Evolutionary conservation across 2,888 invertebrate species (phyloP).

Genomic region (Girardia tigrina): DNA sequence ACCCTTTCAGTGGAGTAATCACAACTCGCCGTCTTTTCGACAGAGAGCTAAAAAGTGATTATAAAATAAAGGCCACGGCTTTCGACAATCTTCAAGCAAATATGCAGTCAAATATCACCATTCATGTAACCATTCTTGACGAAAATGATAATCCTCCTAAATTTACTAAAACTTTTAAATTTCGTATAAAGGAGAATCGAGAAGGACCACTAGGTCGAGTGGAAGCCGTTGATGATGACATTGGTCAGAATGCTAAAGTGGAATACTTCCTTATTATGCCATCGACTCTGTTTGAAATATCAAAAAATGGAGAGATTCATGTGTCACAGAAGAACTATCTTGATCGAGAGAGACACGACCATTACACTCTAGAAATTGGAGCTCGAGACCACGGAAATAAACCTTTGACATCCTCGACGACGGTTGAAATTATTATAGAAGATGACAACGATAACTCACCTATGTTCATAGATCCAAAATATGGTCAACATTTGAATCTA

Average conservation of each 20-base stretch:
- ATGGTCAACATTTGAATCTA: conserved; percentile 21
- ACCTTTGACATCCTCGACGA: neutral
- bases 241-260: conserved; percentile 19
- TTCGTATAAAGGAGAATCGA: conserved; percentile 25
- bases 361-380: conserved; percentile 14
- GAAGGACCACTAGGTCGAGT: neutral
- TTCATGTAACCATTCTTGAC: conserved; percentile 16
- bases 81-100: neutral
- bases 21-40: conserved; percentile 15
- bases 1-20: conserved; percentile 21
- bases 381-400: conserved; percentile 21
- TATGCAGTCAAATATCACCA: conserved; percentile 26
- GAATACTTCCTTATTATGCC: neutral
- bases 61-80: conserved; percentile 25
- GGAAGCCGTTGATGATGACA: conserved; percentile 6
- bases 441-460: conserved; percentile 24
- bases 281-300: neutral
- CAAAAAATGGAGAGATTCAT: neutral
- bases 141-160: conserved; percentile 30
- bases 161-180: conserved; percentile 18
- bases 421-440: neutral
- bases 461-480: conserved; percentile 17
- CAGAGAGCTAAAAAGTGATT: neutral
- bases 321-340: neutral
- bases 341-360: conserved; percentile 12